Base-by-base conservation (phyloP, 2,888 invertebrate species). In the Limnephilus auricula region DNA sequence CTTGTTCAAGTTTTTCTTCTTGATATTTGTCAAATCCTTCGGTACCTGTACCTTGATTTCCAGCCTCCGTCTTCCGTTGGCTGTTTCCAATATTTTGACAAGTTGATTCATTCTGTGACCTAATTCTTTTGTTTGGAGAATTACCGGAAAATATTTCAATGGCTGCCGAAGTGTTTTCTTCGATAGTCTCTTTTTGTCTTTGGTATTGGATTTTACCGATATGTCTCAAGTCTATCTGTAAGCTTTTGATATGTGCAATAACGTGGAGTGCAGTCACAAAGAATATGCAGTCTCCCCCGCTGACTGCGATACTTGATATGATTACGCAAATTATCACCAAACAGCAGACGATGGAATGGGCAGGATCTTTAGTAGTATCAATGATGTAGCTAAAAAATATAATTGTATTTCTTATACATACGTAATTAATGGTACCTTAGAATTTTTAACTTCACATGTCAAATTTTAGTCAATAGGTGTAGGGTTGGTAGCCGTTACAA, bases 221-320 rank as follows among this genome's bases (percentile, higher is more conserved):
- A 15, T 79, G 31, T 15, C 79, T 32, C 10, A 92, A 40, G 3
- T 90, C 80, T 31, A 10, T 79, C 32, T 65, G 79, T n/a, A 92
- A 65, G 30, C 84, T 88, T 84, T 90, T 90, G 32, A 92, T 65
- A 86, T 92, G 90, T 25, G 91, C 92, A 6, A 83, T 31, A 1
- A 92, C 65, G 37, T 92, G 92, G 13, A 91, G 82, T 5, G 91
- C 65, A 45, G 88, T 79, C 31, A 85, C 89, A 50, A 92, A 87
- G 50, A 92, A 92, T 31, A 92, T 90, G 45, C 87, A 89, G 40
- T 92, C 90, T 40, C 78, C 50, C 18, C 80, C 90, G 50, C 86
- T 89, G 6, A 80, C 80, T 6, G 92, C 65, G 5, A 91, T 87
- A 31, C 50, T 31, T 87, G 87, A 87, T 10, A n/a, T 15, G 32